Percentiles rank a stretch among this genome's conserved stretches.
Conservation (phyloP, 1,140 invertebrate genomes). For the Drosophila funebris region DNA sequence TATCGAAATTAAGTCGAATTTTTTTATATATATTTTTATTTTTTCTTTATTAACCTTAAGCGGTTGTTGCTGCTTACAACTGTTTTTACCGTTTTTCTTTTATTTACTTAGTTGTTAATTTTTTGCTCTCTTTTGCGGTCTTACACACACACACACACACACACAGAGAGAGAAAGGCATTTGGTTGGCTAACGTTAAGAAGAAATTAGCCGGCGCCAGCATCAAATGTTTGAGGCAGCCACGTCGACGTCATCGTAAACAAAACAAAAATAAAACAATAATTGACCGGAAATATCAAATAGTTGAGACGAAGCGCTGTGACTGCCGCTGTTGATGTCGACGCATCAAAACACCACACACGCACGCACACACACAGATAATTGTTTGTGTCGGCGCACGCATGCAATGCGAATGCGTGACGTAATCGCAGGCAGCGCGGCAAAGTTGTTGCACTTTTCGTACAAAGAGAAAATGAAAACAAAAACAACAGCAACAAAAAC, state of each 20-base stretch:
- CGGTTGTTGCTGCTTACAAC: slow-evolving; percentile 64
- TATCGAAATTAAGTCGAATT: slow-evolving; percentile 51
- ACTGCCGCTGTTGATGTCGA: neutral
- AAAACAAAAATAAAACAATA: slow-evolving; percentile 41
- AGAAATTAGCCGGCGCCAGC: slow-evolving; percentile 14
- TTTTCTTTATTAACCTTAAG: slow-evolving; percentile 57
- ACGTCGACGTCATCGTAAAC: slow-evolving; percentile 23
- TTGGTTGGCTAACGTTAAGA: slow-evolving; percentile 4
- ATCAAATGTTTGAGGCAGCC: neutral
- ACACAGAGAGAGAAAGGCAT: too few species aligned
- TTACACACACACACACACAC: slow-evolving; percentile 19
- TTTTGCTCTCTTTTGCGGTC: slow-evolving; percentile 43
- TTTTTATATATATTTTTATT: slow-evolving; percentile 21
- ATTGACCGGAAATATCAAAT: slow-evolving; percentile 74
- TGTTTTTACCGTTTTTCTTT: slow-evolving; percentile 74
- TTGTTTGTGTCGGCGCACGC: slow-evolving; percentile 4
- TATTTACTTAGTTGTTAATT: slow-evolving; percentile 40
- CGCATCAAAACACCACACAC: neutral
- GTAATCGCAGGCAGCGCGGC: slow-evolving; percentile 20
- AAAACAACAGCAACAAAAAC: neutral
- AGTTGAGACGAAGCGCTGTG: slow-evolving; percentile 48
- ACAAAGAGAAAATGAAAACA: neutral
- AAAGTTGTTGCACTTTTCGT: slow-evolving; percentile 18
- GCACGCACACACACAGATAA: neutral
- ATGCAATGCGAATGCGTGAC: slow-evolving; percentile 40